Conservation (phyloP, 2,797 vertebrate genomes). For the Danio choprae region DNA sequence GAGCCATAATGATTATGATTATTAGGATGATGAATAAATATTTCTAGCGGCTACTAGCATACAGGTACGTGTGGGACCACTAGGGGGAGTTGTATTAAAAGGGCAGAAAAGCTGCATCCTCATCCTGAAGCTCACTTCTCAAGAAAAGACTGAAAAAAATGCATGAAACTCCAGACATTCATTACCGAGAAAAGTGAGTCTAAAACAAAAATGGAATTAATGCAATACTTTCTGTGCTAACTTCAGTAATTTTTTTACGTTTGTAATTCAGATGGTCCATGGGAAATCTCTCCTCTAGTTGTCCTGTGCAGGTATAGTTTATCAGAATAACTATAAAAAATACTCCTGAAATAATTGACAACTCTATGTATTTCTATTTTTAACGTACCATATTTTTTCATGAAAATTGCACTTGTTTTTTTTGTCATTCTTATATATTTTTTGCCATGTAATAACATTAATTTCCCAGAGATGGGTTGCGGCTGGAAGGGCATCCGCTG, state of each 20-base stretch:
- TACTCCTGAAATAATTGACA: no score
- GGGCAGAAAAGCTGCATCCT: not conserved
- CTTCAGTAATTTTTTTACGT: no score
- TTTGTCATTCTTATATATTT: not conserved
- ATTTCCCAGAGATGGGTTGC: no score
- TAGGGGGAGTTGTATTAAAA: not conserved
- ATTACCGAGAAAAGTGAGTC: no score
- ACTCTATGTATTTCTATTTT: no score
- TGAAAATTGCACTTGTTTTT: not conserved
- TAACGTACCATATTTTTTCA: not conserved
- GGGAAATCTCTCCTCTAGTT: no score
- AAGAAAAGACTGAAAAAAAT: no score
- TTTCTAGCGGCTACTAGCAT: not conserved
- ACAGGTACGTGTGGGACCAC: slow-evolving; percentile 18
- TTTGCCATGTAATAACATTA: not conserved
- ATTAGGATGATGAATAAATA: not conserved
- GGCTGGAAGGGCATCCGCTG: no score
- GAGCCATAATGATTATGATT: not conserved
- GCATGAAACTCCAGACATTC: not conserved
- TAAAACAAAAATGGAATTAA: no score
- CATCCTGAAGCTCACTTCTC: not conserved
- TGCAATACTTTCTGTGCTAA: no score
- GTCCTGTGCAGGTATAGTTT: not conserved
- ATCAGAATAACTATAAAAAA: no score
- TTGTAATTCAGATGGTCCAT: no score